phyloP scores from a whole-genome alignment of 2,888 invertebrate genomes.

The Limulus polyphemus region DNA sequence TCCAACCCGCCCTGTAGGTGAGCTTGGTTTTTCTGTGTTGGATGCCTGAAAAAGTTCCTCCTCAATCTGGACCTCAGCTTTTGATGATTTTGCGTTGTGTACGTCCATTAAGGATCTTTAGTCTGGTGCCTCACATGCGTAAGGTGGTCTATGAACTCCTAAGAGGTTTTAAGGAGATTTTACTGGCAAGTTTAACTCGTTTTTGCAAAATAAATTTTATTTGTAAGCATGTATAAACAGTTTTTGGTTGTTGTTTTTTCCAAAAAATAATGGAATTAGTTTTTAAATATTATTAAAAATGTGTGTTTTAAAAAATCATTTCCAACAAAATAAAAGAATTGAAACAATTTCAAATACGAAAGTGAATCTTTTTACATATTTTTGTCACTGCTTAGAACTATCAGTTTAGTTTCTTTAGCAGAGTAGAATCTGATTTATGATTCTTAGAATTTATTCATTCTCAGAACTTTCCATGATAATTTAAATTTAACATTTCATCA shows the following conservation, averaged over 20 bases:
- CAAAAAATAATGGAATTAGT: not conserved
- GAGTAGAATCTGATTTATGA: no score
- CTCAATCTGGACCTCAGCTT: constrained; percentile 84
- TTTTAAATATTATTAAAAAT: not conserved
- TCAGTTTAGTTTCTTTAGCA: no score
- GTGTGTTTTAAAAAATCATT: no score
- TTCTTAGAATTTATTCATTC: no score
- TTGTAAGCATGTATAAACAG: constrained; percentile 2
- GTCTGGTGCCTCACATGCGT: constrained; percentile 96
- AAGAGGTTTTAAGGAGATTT: constrained; percentile 95
- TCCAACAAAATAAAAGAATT: no score
- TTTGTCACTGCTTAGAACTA: no score
- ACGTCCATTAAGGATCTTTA: constrained; percentile 90
- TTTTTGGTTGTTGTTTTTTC: not conserved
- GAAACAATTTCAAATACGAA: no score
- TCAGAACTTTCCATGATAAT: no score
- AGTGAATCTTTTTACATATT: no score
- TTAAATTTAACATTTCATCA: no score
- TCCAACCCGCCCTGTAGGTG: constrained; percentile 47
- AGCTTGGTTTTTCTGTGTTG: constrained; percentile 89
- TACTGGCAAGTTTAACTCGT: constrained; percentile 52
- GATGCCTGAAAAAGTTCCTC: constrained; percentile 85
- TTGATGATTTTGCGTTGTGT: constrained; percentile 94
- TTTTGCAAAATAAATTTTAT: not conserved
- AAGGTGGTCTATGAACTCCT: constrained; percentile 98